Evolutionary conservation across 2,113 vertebrate genomes (phyloP), one percentile per base, ranked within the genome.

Genomic region (Onychorhynchus coronatus): DNA sequence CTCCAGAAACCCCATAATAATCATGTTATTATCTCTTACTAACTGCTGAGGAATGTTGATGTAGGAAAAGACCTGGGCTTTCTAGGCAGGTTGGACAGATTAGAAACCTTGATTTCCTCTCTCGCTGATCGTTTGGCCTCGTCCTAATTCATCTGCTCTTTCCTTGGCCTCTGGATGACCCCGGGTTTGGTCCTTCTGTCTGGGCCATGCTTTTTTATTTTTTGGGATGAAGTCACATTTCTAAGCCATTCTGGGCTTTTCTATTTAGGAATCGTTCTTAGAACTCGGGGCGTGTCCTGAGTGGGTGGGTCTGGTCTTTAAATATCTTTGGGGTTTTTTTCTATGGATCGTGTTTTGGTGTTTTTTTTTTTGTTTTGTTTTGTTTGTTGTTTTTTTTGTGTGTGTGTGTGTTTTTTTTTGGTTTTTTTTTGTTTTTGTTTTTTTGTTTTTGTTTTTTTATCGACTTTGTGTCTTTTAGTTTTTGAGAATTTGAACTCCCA

Each of bases 41-140:
- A 47, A 87, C 72, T 59, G 63, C 86, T 31, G 30, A 63, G 94
- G 93, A 96, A 95, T 95, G 93, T 84, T 77, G 91, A 49, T 92
- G 91, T 44, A 55, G 91, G 92, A 95, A 92, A 92, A 47, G 86
- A 33, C 65, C 39, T 46, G 93, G n/a, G 93, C 91, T 96, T 95
- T 96, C 89, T 17, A 97, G 96, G 96, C 86, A 95, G 93, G 91
- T 93, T 91, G 79, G 91, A 56, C 88, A 71, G 72, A 88, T 84
- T 63, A 71, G 50, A 47, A 95, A 84, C 55, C 52, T 66, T 42
- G 67, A 82, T 89, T 70, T 90, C 68, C 79, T 89, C 79, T 89
- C 89, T 84, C 81, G 58, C 82, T 46, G 89, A 72, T 73, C 37
- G 15, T 79, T 83, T 70, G 11, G 10, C 20, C 63, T 72, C 11